Conservation (phyloP, 1,140 invertebrate species). For the Pseudomyrmex concolor region DNA sequence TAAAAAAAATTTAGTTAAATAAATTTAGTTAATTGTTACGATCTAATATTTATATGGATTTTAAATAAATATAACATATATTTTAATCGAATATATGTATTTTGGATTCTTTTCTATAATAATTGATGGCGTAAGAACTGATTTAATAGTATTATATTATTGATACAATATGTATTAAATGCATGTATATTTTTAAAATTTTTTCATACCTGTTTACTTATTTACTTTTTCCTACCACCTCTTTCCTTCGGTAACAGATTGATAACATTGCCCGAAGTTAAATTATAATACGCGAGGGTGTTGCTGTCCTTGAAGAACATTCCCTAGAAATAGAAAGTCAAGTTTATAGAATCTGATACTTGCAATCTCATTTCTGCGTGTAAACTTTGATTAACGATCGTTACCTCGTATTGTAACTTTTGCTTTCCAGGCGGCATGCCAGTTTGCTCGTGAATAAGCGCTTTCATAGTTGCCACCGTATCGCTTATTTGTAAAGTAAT, state of each 20-base stretch:
- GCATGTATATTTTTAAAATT: background rate
- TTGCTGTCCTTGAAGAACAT: conserved; percentile 99
- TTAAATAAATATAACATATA: conserved; percentile 47
- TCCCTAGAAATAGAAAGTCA: conserved; percentile 88
- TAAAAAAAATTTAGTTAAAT: no score
- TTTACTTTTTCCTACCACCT: conserved; percentile 98
- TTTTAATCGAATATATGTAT: conserved; percentile 41
- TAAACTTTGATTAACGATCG: conserved; percentile 18
- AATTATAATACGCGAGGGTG: conserved; percentile 97
- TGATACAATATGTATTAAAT: background rate
- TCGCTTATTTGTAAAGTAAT: conserved; percentile 93
- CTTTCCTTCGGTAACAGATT: conserved; percentile 97
- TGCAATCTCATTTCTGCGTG: background rate
- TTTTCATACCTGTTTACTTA: conserved; percentile 10
- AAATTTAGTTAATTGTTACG: conserved; percentile 10
- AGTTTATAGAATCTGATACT: conserved; percentile 42
- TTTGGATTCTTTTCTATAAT: background rate
- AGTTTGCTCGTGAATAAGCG: conserved; percentile 94
- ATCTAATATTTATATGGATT: background rate
- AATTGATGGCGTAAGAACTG: background rate
- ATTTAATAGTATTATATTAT: background rate
- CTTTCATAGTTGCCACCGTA: conserved; percentile 94
- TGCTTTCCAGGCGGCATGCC: conserved; percentile 99
- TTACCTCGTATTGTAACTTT: conserved; percentile 95
- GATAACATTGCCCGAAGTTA: conserved; percentile 92